Evolutionary conservation across 2,888 invertebrate genomes (phyloP), one percentile per base, ranked within the genome.

Genomic region (Caradrina kadenii): DNA sequence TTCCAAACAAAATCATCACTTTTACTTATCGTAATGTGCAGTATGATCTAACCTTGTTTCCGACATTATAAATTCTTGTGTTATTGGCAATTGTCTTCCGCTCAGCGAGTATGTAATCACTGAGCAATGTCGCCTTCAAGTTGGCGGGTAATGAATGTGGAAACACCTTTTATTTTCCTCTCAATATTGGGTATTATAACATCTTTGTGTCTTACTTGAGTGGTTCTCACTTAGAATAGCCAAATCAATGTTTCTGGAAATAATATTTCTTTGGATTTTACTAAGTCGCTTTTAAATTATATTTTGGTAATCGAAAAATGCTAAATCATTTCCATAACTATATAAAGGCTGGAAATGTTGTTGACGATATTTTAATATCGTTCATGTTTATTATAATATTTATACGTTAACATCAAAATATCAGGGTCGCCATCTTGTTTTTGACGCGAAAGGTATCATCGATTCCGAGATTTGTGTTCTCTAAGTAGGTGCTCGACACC

Each of bases 1-100:
- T 50, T 50, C 26, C 22, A 22, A 21, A 60, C 22, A 26, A 55
- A 55, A 76, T 80, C 45, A 22, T 15, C 58, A 56, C 69, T 75
- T 76, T 68, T 69, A 76, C 50, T 79, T 68, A 68, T 54, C 15
- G 35, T 26, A 58, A 63, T 42, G 67, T 60, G 52, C 65, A 61
- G 53, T 60, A 52, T 31, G 50, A 63, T 58, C 60, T 56, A 63
- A 21, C 60, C 66, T 63, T 17, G 72, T 69, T 81, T 83, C 84
- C 82, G 72, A 53, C 63, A 68, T 74, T 59, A 65, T 65, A 73
- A 45, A 73, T 70, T 75, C 75, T 78, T 70, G 66, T 69, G 61
- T 75, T 78, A 72, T 72, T 70, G 72, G 62, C 71, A 69, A 70
- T 80, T 70, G 67, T 75, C 79, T 81, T 81, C 84, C 82, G 79